Conservation (phyloP, 2,113 vertebrate species). For the Syngnathus floridae region DNA sequence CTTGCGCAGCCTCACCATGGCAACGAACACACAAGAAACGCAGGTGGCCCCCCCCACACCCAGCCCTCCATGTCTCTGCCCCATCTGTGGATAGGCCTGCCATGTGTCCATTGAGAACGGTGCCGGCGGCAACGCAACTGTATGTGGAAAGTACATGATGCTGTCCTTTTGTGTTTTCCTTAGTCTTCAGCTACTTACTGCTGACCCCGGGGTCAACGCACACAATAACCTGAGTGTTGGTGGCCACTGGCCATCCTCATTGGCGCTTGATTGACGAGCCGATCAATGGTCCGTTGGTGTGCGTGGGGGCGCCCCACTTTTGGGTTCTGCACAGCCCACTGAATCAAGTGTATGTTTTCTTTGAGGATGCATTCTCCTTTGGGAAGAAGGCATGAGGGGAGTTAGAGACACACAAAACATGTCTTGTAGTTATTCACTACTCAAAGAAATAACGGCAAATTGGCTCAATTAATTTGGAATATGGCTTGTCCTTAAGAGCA, state of each 20-base stretch:
- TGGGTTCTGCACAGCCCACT: conserved; percentile 26
- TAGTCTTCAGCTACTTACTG: conserved; percentile 50
- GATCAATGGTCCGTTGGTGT: conserved; percentile 44
- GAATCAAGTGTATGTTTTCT: conserved; percentile 47
- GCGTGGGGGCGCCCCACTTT: conserved; percentile 37
- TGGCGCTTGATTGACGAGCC: conserved; percentile 63
- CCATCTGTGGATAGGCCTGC: conserved; percentile 71
- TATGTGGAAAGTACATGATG: conserved; percentile 67
- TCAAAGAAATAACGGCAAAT: conserved; percentile 42
- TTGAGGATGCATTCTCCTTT: conserved; percentile 34
- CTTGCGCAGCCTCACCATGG: conserved; percentile 65
- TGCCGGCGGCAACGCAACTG: conserved; percentile 60
- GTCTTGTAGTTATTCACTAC: conserved; percentile 36
- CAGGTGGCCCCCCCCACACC: neutral
- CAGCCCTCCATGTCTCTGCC: conserved; percentile 33
- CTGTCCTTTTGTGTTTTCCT: conserved; percentile 53
- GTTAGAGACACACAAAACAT: conserved; percentile 61
- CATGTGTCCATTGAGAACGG: conserved; percentile 66
- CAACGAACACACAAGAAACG: conserved; percentile 38
- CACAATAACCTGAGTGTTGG: conserved; percentile 64
- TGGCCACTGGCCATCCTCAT: conserved; percentile 59
- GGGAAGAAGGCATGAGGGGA: conserved; percentile 44
- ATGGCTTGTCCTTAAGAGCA: conserved; percentile 7
- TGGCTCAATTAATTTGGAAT: conserved; percentile 33
- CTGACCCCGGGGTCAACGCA: conserved; percentile 60